A percentile compares a stretch with the other conserved stretches of the same genome.
Evolutionary conservation across 2,888 invertebrate species (phyloP).

Genomic region (Phytoseiulus persimilis): DNA sequence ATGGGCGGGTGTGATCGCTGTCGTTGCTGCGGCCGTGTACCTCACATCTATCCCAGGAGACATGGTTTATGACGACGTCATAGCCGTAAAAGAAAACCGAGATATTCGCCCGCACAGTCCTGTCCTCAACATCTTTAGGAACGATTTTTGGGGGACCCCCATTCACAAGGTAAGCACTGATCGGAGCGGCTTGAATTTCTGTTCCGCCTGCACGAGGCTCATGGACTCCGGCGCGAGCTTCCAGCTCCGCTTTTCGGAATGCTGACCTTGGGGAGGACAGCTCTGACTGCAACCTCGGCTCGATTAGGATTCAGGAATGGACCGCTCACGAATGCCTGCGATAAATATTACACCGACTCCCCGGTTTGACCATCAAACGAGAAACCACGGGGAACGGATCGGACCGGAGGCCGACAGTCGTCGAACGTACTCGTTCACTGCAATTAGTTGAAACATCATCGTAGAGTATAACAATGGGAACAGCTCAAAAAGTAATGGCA

Average conservation of each 20-base stretch:
- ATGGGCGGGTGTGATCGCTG: slow-evolving; percentile 43
- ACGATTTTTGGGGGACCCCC: slow-evolving; percentile 98
- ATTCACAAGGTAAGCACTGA: slow-evolving; percentile 68
- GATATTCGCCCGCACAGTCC: slow-evolving; percentile 85
- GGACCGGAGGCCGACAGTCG: too few relatives aligned
- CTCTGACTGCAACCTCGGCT: too few relatives aligned
- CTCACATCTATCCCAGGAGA: slow-evolving; percentile 85
- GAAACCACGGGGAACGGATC: too few relatives aligned
- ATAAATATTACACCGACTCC: too few relatives aligned
- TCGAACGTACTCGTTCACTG: neutral
- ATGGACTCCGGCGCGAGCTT: too few relatives aligned
- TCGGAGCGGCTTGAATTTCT: too few relatives aligned
- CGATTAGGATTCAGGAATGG: too few relatives aligned
- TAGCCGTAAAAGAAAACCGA: slow-evolving; percentile 91
- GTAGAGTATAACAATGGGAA: neutral
- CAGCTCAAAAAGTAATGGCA: neutral
- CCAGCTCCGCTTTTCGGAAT: too few relatives aligned
- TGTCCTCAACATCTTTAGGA: slow-evolving; percentile 77
- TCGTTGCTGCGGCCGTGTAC: slow-evolving; percentile 54
- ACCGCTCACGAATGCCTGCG: too few relatives aligned
- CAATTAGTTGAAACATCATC: neutral
- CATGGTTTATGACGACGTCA: slow-evolving; percentile 93
- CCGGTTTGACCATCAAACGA: too few relatives aligned
- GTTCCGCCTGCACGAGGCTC: too few relatives aligned
- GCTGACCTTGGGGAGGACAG: too few relatives aligned